These are phyloP conservation scores for Oncorhynchus nerka DNA, from an alignment of 2,113 vertebrate genomes.

Conservation along the genomic window DNA sequence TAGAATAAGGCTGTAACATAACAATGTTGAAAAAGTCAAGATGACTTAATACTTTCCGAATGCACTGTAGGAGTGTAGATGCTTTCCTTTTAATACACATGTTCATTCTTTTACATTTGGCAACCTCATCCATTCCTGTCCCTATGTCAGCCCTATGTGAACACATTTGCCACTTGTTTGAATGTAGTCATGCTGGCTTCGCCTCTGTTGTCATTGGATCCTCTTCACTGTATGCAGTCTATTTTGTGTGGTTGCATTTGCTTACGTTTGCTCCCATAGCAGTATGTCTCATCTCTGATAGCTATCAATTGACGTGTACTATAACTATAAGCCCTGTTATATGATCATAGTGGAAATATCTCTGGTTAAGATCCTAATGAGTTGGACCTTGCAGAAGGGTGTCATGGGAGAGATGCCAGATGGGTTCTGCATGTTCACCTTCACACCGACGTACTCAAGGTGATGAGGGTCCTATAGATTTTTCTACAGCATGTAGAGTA, in stretches of 20 bases:
- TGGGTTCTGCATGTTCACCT: constrained; percentile 32
- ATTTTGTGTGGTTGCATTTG: not conserved
- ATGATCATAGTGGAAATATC: constrained; percentile 51
- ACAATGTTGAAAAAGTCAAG: too few relatives aligned
- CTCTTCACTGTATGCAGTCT: not conserved
- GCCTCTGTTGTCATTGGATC: not conserved
- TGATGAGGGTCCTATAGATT: not conserved
- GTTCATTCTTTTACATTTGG: not conserved
- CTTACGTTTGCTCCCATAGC: not conserved
- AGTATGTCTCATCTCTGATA: not conserved
- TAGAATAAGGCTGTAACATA: too few relatives aligned
- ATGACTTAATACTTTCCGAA: too few relatives aligned
- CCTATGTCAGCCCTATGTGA: not conserved
- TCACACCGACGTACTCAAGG: constrained; percentile 5
- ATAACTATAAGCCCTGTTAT: constrained; percentile 26
- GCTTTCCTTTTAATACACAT: too few relatives aligned
- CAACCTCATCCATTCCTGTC: not conserved
- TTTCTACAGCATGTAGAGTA: not conserved
- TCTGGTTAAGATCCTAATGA: constrained; percentile 34
- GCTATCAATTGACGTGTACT: constrained; percentile 30
- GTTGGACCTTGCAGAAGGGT: constrained; percentile 12
- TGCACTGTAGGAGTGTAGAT: too few relatives aligned
- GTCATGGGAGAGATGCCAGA: constrained; percentile 32
- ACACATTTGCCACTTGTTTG: not conserved
- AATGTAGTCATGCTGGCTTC: not conserved